Evolutionary conservation across 1,140 invertebrate species (phyloP).

Genomic region (Bombus superbus): DNA sequence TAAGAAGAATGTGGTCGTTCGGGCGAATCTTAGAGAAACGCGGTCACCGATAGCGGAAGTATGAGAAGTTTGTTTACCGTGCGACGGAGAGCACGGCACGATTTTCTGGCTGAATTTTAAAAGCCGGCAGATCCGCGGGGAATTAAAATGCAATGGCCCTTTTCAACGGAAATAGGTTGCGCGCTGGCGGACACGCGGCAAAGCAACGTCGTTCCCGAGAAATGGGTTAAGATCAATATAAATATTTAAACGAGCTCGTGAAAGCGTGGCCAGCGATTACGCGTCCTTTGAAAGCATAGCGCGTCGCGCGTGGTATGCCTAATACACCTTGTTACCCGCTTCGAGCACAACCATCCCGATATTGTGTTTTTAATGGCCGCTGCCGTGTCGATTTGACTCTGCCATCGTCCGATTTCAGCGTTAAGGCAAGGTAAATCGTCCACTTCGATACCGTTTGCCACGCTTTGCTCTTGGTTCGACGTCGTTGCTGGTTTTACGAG

Average conservation of each 20-base stretch:
- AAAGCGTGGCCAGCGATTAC: constrained; percentile 31
- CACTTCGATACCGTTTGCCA: neutral
- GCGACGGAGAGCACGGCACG: neutral
- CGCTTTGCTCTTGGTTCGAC: neutral
- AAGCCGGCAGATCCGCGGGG: constrained; percentile 23
- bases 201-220: constrained; percentile 24
- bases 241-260: constrained; percentile 42
- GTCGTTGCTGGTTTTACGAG: neutral
- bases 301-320: neutral
- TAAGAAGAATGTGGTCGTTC: neutral
- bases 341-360: neutral
- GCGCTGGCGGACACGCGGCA: neutral
- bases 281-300: neutral
- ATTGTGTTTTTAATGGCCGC: neutral
- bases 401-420: neutral
- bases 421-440: neutral
- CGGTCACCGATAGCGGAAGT: neutral
- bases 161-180: constrained; percentile 40
- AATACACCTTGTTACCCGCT: neutral
- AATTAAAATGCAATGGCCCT: constrained; percentile 42
- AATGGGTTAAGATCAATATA: constrained; percentile 50
- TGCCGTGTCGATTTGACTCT: neutral
- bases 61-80: neutral
- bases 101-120: constrained; percentile 27
- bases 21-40: neutral